Evolutionary conservation across 2,113 vertebrate species (phyloP).

Genomic region (human (Homo sapiens)): GRCh38 chr2:30843501-30844000

Average conservation of each 20-base stretch:
- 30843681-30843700: not conserved
- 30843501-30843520: not conserved
- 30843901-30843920: not conserved
- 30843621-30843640: not conserved
- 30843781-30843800: not conserved
- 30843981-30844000: not conserved
- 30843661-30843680: not conserved
- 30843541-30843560: not conserved
- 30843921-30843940: not conserved
- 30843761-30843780: not conserved
- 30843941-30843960: not conserved
- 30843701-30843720: not conserved
- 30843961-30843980: not conserved
- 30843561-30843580: not conserved
- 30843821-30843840: not conserved
- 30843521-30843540: not conserved
- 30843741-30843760: not conserved
- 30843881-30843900: not conserved
- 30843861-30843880: not conserved
- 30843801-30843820: not conserved
- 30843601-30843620: not conserved
- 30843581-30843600: not conserved
- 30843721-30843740: not conserved
- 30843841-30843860: not conserved
- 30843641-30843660: not conserved